Conservation (phyloP, 2,797 vertebrate species). For the Gymnodraco acuticeps region DNA sequence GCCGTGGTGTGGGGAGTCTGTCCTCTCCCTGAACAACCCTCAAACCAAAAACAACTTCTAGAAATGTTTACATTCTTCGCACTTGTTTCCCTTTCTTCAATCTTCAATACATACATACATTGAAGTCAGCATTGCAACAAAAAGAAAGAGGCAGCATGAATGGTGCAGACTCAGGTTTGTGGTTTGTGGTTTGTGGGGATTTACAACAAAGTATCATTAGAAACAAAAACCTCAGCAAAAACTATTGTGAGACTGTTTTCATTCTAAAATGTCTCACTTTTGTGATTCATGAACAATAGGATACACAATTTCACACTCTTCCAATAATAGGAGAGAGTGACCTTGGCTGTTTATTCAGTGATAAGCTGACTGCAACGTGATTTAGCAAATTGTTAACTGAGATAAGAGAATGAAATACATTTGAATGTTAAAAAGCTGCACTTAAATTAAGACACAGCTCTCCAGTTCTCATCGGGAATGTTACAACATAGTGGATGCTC, state of each 20-base stretch:
- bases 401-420: neutral
- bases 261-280: neutral
- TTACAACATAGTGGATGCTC: slow-evolving; percentile 81
- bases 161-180: slow-evolving; percentile 16
- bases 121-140: slow-evolving; percentile 41
- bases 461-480: slow-evolving; percentile 51
- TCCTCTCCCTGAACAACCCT: slow-evolving; percentile 54
- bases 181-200: slow-evolving; percentile 19
- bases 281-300: slow-evolving; percentile 14
- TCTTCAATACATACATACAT: slow-evolving; percentile 48
- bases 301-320: slow-evolving; percentile 3
- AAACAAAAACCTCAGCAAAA: slow-evolving; percentile 36
- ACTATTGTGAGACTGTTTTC: slow-evolving; percentile 2
- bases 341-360: slow-evolving; percentile 21
- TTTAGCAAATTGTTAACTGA: slow-evolving; percentile 10
- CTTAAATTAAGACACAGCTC: slow-evolving; percentile 39
- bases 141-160: slow-evolving; percentile 20
- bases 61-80: slow-evolving; percentile 78
- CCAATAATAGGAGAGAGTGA: slow-evolving; percentile 4
- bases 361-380: slow-evolving; percentile 1
- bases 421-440: slow-evolving; percentile 1
- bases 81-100: slow-evolving; percentile 68
- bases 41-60: slow-evolving; percentile 60
- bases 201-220: slow-evolving; percentile 28
- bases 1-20: slow-evolving; percentile 42